A percentile compares a stretch with the other conserved stretches of the same genome.
These are phyloP conservation scores for Drosophila merina DNA, from an alignment of 2,888 invertebrate species.

Conservation along the genomic window DNA sequence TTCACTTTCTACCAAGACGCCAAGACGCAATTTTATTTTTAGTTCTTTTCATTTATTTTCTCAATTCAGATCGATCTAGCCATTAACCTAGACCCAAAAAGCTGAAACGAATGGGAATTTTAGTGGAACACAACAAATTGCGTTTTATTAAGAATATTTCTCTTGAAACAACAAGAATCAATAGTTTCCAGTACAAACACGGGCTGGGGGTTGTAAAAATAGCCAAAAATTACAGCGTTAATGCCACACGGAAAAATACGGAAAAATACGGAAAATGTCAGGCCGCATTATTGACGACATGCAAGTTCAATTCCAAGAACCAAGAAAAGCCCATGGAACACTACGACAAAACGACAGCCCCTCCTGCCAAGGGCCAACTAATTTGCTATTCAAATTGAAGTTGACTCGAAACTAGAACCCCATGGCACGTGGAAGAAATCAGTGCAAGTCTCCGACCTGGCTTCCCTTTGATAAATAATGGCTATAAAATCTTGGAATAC, in stretches of 20 bases:
- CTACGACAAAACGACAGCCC: not conserved
- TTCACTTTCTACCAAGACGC: slow-evolving; percentile 20
- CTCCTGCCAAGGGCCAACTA: slow-evolving; percentile 40
- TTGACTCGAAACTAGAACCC: slow-evolving; percentile 39
- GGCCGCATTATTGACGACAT: slow-evolving; percentile 64
- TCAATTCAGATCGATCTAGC: slow-evolving; percentile 22
- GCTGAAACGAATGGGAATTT: slow-evolving; percentile 9
- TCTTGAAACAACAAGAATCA: slow-evolving; percentile 10
- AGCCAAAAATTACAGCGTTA: slow-evolving; percentile 31
- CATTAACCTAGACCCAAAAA: slow-evolving; percentile 57
- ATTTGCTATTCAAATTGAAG: slow-evolving; percentile 74
- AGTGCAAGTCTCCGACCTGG: slow-evolving; percentile 29
- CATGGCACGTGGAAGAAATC: slow-evolving; percentile 44
- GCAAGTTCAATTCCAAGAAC: slow-evolving; percentile 67
- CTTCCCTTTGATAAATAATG: slow-evolving; percentile 19
- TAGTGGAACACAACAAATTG: slow-evolving; percentile 11
- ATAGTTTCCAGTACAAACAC: slow-evolving; percentile 6
- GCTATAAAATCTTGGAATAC: slow-evolving; percentile 3
- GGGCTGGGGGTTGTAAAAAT: slow-evolving; percentile 10
- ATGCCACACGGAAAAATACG: slow-evolving; percentile 19
- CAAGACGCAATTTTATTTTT: slow-evolving; percentile 19
- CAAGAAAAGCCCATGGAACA: slow-evolving; percentile 2
- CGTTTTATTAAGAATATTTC: slow-evolving; percentile 9
- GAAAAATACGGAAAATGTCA: slow-evolving; percentile 39
- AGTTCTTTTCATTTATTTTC: slow-evolving; percentile 11